Base-by-base conservation (phyloP, 2,797 vertebrate genomes). In the Allobates femoralis region DNA sequence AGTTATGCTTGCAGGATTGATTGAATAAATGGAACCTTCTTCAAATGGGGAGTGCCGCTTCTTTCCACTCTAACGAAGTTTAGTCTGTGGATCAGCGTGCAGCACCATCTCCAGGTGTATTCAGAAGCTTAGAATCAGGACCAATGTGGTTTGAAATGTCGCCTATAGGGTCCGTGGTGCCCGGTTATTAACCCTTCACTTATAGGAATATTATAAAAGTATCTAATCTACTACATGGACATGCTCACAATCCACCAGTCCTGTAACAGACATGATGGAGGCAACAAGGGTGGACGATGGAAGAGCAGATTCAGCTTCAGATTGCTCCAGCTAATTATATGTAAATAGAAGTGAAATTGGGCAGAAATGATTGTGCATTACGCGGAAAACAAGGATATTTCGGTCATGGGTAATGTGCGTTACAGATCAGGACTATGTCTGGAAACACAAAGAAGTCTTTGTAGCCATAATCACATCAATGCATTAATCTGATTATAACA, bases 401-500 rank as follows among this genome's bases (percentile, higher is more conserved):
- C 34, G 28, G n/a, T 64, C 78, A 50, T 26, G 37, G 58, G 3
- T 80, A 80, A 80, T 79, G 6, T 21, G 78, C 28, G n/a, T n/a
- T 80, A 21, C 7, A 64, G n/a, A 80, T 60, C 37, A 62, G 34
- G 8, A 79, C 12, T 46, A 64, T 64, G 58, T 80, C 69, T 73
- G 21, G 0, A 5, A n/a, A 12, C 32, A 73, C 37, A 73, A 73
- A 15, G 34, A 73, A 2, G 34, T 32, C n/a, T 62, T 79, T 64
- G 23, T 62, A 64, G 34, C 2, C 10, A 5, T 60, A 56, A 79
- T 60, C 32, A 62, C n/a, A 41, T 64, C 56, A 12, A 37, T n/a
- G 77, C n/a, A 79, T 60, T 64, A 62, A 64, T 64, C 58, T 19
- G n/a, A 80, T 64, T 50, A 79, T 46, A 79, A 50, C 11, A 11